Base-by-base conservation (phyloP, 2,888 invertebrate species). In the Acleris laterana region DNA sequence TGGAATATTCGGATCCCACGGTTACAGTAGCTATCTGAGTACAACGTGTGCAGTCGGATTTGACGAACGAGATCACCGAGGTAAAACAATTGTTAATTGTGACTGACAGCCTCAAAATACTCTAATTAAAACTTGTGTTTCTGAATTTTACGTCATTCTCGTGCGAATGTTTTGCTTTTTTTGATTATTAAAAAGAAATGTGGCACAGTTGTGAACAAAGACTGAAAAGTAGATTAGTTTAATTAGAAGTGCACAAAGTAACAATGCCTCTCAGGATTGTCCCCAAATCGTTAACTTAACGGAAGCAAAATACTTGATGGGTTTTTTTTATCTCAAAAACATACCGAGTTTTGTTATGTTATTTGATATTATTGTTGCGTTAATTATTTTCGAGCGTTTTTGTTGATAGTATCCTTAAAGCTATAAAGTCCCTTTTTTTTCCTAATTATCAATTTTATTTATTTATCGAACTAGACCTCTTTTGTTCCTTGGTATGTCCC, bases 1-100 rank as follows among this genome's bases (percentile, higher is more conserved):
- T 90, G 82, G 89, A 85, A 83, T 84, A 89, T 84, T 84, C 76
- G 70, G 81, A 78, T 89, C 87, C 78, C 84, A 86, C 85, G 83
- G 76, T 73, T 79, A 82, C 89, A 92, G 89, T 90, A 83, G 75
- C 80, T 80, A 70, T 80, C 82, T 75, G 81, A 77, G 77, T 77
- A 83, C 80, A 81, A 76, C 75, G 75, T 74, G 83, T 74, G 82
- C 81, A 82, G 83, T 79, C 76, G 81, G 78, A 74, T 82, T 84
- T 75, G 72, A 78, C 74, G 75, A 74, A 76, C 55, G 61, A 73
- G 71, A 74, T 78, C 73, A 60, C 69, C 65, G 74, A 79, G 77
- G 77, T 77, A 76, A 73, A 71, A 70, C 51, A 68, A 71, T 62
- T 69, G 71, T 69, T 67, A 56, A 65, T 38, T 68, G 42, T 64